Base-by-base conservation (phyloP, 2,888 invertebrate genomes). In the Diarsia brunnea region DNA sequence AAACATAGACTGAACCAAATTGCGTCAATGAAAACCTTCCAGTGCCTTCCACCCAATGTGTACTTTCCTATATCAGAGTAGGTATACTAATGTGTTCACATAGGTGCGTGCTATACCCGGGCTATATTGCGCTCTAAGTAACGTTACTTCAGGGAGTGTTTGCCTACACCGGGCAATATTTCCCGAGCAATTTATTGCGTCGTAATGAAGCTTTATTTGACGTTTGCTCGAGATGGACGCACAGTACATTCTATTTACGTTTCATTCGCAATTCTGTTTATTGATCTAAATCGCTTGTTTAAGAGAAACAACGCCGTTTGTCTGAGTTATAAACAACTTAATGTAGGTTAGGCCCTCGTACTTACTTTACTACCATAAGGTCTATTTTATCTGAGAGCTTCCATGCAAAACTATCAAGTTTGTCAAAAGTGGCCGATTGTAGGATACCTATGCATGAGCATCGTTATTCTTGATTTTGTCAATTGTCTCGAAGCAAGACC, bases 151-250 rank as follows among this genome's bases (percentile, higher is more conserved):
- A 69, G 82, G 81, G 82, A 84, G 69, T 75, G 81, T 75, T 84
- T 63, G 31, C 72, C n/a, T 31, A 64, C 43, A 61, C 66, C 24
- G 24, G 31, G 73, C 69, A 58, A 82, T 80, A 71, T 84, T 69
- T 84, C 72, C 16, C 45, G 43, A 63, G 67, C 69, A 58, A 82
- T 82, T 80, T 82, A 82, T 72, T 69, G 49, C 65, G 58, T 64
- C 81, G 75, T 82, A 84, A 82, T 84, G 27, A 38, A 63, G 66
- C 66, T 82, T 84, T 82, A 84, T 73, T 75, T 24, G 67, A 81
- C 58, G 31, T 68, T 69, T 60, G 31, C 66, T 72, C 21, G 47
- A 84, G 72, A 84, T 73, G 81, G 81, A 84, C 84, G 55, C 51
- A 21, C 71, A 27, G 58, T 49, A 66, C 45, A 71, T 81, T 83